Evolutionary conservation across 2,113 vertebrate species (phyloP).

Genomic region (Tor tambroides): DNA sequence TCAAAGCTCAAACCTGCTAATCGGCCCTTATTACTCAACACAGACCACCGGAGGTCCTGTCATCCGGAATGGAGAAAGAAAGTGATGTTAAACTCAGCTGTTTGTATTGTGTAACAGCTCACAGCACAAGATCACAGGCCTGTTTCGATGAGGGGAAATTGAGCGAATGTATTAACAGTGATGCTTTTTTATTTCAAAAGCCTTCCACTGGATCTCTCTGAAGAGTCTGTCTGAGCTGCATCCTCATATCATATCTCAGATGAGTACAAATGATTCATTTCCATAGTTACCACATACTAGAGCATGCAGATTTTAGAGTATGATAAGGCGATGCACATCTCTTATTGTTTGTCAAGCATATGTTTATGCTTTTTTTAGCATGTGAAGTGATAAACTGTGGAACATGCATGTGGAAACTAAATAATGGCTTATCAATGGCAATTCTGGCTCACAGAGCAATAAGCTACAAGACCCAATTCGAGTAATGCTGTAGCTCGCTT

Average conservation of each 20-base stretch:
- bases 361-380: neutral
- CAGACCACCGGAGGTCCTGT: neutral
- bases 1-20: slow-evolving; percentile 5
- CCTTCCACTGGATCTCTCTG: neutral
- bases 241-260: slow-evolving; percentile 41
- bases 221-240: slow-evolving; percentile 36
- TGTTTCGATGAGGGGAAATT: neutral
- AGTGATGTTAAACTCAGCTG: slow-evolving; percentile 1
- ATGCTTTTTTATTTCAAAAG: neutral
- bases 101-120: neutral
- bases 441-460: neutral
- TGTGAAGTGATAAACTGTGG: neutral
- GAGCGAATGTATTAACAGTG: neutral
- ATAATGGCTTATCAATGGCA: neutral
- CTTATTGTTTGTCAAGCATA: neutral
- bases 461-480: slow-evolving; percentile 40
- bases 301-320: slow-evolving; percentile 39
- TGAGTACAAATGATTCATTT: slow-evolving; percentile 46
- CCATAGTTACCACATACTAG: slow-evolving; percentile 54
- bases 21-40: neutral
- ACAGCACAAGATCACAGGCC: neutral
- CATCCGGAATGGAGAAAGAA: neutral
- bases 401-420: neutral
- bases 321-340: neutral
- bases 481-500: slow-evolving; percentile 63